Conservation (phyloP, 2,888 invertebrate genomes). For the Chalcis sispes region DNA sequence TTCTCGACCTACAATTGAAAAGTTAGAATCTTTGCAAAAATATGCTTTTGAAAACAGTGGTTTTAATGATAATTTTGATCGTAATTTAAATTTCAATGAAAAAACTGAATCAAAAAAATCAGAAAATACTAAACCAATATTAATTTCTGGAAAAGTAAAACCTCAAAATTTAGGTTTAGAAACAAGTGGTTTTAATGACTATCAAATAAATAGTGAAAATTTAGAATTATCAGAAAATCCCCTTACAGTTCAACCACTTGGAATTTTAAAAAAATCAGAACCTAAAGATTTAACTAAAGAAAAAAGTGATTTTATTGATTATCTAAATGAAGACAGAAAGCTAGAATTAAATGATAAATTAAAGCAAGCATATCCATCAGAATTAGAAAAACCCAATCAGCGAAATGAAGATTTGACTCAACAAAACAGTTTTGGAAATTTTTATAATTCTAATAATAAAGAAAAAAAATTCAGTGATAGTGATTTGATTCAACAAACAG, state of each 20-base stretch:
- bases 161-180: slow-evolving; percentile 12
- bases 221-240: not conserved
- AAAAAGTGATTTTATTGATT: slow-evolving; percentile 43
- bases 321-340: not conserved
- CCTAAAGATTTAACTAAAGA: slow-evolving; percentile 55
- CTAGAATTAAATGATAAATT: not conserved
- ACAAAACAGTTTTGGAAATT: slow-evolving; percentile 9
- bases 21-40: not conserved
- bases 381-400: slow-evolving; percentile 4
- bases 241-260: not conserved
- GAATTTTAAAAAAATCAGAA: slow-evolving; percentile 39
- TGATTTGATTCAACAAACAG: slow-evolving; percentile 49
- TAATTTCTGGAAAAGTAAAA: not conserved
- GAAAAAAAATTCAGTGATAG: not conserved
- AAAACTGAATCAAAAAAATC: not conserved
- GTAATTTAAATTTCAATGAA: not conserved
- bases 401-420: slow-evolving; percentile 15
- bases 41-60: slow-evolving; percentile 28
- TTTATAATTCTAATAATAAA: slow-evolving; percentile 1
- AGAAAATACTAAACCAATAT: not conserved
- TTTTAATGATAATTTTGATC: slow-evolving; percentile 15
- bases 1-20: not conserved
- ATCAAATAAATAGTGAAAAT: not conserved
- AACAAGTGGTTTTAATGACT: slow-evolving; percentile 31
- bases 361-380: not conserved